Evolutionary conservation across 2,888 invertebrate genomes (phyloP), one percentile per base, ranked within the genome.

Genomic region (Acanthococcus lagerstroemiae): DNA sequence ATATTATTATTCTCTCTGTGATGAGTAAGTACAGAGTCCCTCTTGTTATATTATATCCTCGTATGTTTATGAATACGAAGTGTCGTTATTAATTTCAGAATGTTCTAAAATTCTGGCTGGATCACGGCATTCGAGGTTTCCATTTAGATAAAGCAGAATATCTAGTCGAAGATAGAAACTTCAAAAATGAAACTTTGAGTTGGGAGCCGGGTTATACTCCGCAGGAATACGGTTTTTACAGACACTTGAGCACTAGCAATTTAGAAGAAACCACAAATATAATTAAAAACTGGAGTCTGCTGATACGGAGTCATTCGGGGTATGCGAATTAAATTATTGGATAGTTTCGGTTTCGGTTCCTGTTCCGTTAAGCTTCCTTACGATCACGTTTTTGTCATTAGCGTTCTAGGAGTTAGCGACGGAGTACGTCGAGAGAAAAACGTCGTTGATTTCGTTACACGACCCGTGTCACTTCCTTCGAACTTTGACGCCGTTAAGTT

Each of bases 71-170:
- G 2, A 19, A 57, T 65, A n/a, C 4, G 7, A 3, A 68, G 30
- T 55, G 37, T 37, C 21, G 3, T 45, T 19, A 22, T 26, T 37
- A n/a, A 56, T 68, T 72, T n/a, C 78, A 84, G 72, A 77, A 79
- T 0, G 85, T 87, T 0, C 75, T 95, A 1, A 76, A 78, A 45
- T 82, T 82, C 70, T 90, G 93, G 83, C 73, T 93, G 69, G 78
- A 82, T 4, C 79, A 84, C 3, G 95, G 94, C 0, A 85, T 90
- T 0, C 83, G 82, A 69, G 96, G 96, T 3, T 84, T 96, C 72
- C 84, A 91, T 73, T 75, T 92, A 22, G 79, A 79, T 52, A 83
- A 85, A 65, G 84, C 83, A 0, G 84, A 85, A 12, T 83, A 83
- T 72, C 77, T 87, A 69, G 75, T 87, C 0, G 84, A 86, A 68